phyloP scores from a whole-genome alignment of 64 coral and sea anemone genomes.

The Platygyra sinensis region DNA sequence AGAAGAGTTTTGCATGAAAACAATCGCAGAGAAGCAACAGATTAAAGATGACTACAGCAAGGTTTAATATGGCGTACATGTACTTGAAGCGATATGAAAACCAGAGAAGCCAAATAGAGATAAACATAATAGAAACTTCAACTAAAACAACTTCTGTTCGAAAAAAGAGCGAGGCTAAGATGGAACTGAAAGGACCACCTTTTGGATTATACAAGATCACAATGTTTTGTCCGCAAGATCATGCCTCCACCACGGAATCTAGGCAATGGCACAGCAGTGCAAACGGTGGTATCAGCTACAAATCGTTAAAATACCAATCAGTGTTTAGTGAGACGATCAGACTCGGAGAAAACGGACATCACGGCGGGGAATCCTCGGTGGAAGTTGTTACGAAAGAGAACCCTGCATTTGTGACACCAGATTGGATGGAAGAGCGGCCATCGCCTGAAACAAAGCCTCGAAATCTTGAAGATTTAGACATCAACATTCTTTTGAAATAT shows the following conservation, averaged over 20 bases:
- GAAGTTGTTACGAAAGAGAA: not conserved
- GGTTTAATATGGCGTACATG: not conserved
- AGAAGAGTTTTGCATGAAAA: not conserved
- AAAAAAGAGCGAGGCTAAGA: not conserved
- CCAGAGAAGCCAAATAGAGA: not conserved
- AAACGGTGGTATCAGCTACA: not conserved
- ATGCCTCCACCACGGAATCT: not conserved
- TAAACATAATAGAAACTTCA: not conserved
- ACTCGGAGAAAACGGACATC: not conserved
- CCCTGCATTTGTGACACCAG: not conserved
- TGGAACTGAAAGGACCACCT: not conserved
- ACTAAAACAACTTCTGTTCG: not conserved
- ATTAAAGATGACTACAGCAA: not conserved
- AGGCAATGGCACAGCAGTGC: not conserved
- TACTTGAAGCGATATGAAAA: not conserved
- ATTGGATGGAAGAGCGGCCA: not conserved
- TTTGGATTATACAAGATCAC: not conserved
- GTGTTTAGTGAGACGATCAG: not conserved
- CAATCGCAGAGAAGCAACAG: not conserved
- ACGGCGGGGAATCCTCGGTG: not conserved
- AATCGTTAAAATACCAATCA: not conserved
- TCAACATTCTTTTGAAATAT: constrained; percentile 5
- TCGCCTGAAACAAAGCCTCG: not conserved
- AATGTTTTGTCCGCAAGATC: not conserved
- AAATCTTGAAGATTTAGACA: not conserved